Percentiles rank a stretch among this genome's conserved stretches.
Conservation (phyloP, 92 coral and sea anemone species). For the Umimayanthus kanabou region DNA sequence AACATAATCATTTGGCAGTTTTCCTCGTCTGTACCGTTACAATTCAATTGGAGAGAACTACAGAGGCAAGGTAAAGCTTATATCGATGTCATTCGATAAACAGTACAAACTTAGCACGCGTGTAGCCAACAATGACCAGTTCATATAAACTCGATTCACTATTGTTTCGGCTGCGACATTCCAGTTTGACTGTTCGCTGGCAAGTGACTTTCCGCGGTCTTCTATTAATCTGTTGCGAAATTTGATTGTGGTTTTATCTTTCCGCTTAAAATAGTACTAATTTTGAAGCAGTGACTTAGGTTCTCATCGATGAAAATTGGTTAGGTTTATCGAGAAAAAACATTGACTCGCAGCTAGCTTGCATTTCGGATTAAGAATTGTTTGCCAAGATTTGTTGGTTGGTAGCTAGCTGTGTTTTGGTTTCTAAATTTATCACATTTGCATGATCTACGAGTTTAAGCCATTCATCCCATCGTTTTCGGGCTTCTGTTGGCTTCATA, state of each 20-base stretch:
- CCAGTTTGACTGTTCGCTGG: background rate
- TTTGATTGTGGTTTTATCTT: background rate
- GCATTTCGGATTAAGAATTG: background rate
- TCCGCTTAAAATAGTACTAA: background rate
- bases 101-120: background rate
- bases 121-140: background rate
- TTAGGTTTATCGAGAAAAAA: background rate
- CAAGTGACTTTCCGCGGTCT: background rate
- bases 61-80: constrained; percentile 5
- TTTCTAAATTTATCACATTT: background rate
- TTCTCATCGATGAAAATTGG: background rate
- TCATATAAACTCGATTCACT: too few species aligned
- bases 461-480: background rate
- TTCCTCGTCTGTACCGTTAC: background rate
- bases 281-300: background rate
- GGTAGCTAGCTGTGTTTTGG: background rate
- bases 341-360: background rate
- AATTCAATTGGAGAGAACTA: background rate
- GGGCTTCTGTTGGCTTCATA: background rate
- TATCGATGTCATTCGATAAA: background rate
- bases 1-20: background rate
- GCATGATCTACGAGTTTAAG: background rate
- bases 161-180: background rate
- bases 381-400: background rate
- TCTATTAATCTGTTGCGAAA: background rate